Evolutionary conservation across 2,888 invertebrate genomes (phyloP).

Genomic region (Apodemia mormo): DNA sequence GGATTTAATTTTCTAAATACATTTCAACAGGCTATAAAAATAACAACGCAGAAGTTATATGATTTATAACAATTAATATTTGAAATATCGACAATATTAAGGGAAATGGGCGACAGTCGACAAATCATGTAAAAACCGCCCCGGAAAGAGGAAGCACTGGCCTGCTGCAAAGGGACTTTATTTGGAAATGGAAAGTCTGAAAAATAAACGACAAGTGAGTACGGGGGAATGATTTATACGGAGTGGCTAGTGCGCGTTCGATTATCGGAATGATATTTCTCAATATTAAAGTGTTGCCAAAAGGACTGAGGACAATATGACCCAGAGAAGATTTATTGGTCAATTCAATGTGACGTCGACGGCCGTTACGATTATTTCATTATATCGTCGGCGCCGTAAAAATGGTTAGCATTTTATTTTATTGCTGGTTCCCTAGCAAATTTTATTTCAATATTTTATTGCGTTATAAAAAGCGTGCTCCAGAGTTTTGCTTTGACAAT

Average conservation of each 20-base stretch:
- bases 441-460: conserved; percentile 80
- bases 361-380: conserved; percentile 81
- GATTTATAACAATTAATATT: conserved; percentile 82
- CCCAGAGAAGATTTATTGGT: conserved; percentile 79
- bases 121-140: conserved; percentile 80
- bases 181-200: conserved; percentile 81
- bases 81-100: conserved; percentile 81
- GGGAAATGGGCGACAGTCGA: conserved; percentile 78
- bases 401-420: conserved; percentile 79
- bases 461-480: conserved; percentile 59
- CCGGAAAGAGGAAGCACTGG: conserved; percentile 79
- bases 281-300: conserved; percentile 81
- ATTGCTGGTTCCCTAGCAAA: conserved; percentile 67
- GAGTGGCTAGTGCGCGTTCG: conserved; percentile 72
- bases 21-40: conserved; percentile 64
- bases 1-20: conserved; percentile 62
- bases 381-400: conserved; percentile 80
- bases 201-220: conserved; percentile 75
- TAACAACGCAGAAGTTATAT: conserved; percentile 64
- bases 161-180: conserved; percentile 78
- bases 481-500: conserved; percentile 51
- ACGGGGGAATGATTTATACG: conserved; percentile 75
- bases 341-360: conserved; percentile 75
- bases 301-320: conserved; percentile 80
- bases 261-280: conserved; percentile 80